A percentile compares a stretch with the other conserved stretches of the same genome.
phyloP scores from a whole-genome alignment of 2,888 invertebrate genomes.

The Orthosia gothica region DNA sequence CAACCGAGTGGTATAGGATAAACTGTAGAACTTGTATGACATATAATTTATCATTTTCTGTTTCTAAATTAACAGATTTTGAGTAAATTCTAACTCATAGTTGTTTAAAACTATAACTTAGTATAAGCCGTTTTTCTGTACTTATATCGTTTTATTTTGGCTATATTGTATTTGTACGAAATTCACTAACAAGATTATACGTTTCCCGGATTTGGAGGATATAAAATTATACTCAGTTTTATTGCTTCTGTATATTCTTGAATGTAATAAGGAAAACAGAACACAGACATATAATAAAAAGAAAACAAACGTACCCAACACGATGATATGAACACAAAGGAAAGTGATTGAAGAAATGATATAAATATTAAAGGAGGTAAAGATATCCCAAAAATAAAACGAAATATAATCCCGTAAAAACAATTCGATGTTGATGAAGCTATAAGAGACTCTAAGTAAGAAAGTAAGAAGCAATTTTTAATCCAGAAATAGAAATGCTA shows the following conservation, averaged over 20 bases:
- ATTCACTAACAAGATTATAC: constrained; percentile 34
- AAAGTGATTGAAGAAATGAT: constrained; percentile 39
- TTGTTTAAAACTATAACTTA: too few species aligned
- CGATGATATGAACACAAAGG: constrained; percentile 46
- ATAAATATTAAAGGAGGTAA: constrained; percentile 9
- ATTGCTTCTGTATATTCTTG: constrained; percentile 43
- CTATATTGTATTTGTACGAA: constrained; percentile 4
- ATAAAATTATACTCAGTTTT: constrained; percentile 50
- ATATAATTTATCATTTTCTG: not conserved
- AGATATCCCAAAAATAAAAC: not conserved
- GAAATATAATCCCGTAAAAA: not conserved
- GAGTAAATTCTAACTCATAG: too few species aligned
- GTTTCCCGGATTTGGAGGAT: constrained; percentile 23
- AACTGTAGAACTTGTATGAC: not conserved
- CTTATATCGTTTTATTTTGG: not conserved
- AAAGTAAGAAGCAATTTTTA: not conserved
- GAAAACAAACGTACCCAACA: constrained; percentile 46
- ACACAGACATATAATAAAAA: constrained; percentile 44
- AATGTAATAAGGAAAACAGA: constrained; percentile 40
- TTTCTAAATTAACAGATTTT: too few species aligned
- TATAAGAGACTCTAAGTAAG: not conserved
- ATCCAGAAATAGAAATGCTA: constrained; percentile 8
- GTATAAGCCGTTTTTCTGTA: too few species aligned
- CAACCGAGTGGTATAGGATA: not conserved
- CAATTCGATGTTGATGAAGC: not conserved